Evolutionary conservation across 2,113 vertebrate species (phyloP).

Genomic region (Cochlearius cochlearius): DNA sequence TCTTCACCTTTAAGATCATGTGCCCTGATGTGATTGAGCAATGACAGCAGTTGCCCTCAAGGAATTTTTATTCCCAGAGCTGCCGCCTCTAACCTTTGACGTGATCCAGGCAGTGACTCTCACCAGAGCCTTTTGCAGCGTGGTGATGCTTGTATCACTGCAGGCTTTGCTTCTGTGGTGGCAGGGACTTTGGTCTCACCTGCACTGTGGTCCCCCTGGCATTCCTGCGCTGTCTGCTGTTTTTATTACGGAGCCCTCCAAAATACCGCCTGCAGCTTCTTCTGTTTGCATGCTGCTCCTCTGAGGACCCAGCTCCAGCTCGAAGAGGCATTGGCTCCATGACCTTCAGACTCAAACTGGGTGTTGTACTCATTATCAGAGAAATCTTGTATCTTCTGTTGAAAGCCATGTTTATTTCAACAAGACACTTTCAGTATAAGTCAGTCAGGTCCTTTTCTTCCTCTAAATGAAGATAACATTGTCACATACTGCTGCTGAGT

Average conservation of each 20-base stretch:
- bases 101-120: not conserved
- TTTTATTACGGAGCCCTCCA: not conserved
- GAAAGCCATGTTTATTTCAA: not conserved
- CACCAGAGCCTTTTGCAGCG: not conserved
- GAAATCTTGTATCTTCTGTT: not conserved
- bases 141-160: not conserved
- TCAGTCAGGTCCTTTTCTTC: not conserved
- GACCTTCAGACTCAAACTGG: not conserved
- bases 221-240: rapidly evolving
- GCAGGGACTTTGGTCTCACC: not conserved
- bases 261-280: not conserved
- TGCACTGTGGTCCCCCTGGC: not conserved
- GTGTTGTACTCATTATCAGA: not conserved
- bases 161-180: not conserved
- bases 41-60: not conserved
- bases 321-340: not conserved
- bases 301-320: not conserved
- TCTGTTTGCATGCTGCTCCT: not conserved
- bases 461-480: not conserved
- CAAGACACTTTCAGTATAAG: not conserved
- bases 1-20: not conserved
- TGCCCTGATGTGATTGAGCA: not conserved
- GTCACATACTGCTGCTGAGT: rapidly evolving
- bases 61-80: not conserved
- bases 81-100: not conserved